These are phyloP conservation scores for Unio pictorum DNA, from an alignment of 2,888 invertebrate species.

Conservation along the genomic window DNA sequence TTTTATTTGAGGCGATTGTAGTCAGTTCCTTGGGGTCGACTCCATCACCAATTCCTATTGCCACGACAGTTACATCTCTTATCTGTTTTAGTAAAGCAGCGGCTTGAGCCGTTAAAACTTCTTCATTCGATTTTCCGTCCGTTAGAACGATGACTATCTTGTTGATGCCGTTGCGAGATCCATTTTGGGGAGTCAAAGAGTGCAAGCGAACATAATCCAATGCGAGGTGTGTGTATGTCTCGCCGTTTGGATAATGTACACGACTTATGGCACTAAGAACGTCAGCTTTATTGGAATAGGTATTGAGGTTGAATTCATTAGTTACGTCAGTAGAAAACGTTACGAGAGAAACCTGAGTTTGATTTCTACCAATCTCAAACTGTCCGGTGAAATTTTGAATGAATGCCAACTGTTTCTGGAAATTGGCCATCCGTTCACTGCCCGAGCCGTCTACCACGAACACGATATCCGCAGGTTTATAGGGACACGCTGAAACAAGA, in stretches of 20 bases:
- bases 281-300: conserved; percentile 9
- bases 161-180: conserved; percentile 25
- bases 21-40: conserved; percentile 28
- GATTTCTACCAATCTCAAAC: conserved; percentile 24
- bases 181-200: conserved; percentile 23
- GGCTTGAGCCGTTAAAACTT: conserved; percentile 24
- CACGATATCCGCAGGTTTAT: conserved; percentile 40
- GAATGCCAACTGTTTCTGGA: conserved; percentile 30
- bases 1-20: conserved; percentile 26
- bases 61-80: conserved; percentile 29
- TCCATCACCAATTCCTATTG: conserved; percentile 36
- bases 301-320: conserved; percentile 28
- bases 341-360: conserved; percentile 27
- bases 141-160: conserved; percentile 54
- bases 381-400: conserved; percentile 21
- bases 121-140: conserved; percentile 38
- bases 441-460: conserved; percentile 39
- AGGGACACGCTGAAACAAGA: conserved; percentile 34
- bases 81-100: conserved; percentile 21
- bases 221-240: conserved; percentile 17
- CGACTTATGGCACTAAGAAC: conserved; percentile 23
- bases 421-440: conserved; percentile 25
- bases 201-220: conserved; percentile 31
- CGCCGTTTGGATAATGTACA: conserved; percentile 9
- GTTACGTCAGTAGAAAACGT: conserved; percentile 24